These are phyloP conservation scores for Mus musculus DNA, from an alignment of 2,113 vertebrate genomes.

Conservation along the genomic window DNA sequence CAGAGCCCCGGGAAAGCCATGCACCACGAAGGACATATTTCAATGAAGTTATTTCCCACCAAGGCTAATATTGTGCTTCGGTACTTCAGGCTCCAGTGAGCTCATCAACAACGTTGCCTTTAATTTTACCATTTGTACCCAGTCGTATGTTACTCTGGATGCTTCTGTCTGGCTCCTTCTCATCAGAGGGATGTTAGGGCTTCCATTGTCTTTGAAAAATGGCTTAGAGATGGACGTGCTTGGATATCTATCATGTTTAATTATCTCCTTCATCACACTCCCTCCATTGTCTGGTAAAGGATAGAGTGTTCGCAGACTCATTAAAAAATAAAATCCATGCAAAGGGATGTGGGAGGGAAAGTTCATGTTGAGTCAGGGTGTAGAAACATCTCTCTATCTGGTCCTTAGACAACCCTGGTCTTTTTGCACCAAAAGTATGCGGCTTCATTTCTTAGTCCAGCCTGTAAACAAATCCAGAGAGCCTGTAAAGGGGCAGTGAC, in stretches of 20 bases:
- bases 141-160: conserved; percentile 80
- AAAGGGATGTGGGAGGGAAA: conserved; percentile 71
- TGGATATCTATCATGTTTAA: conserved; percentile 86
- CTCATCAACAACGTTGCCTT: conserved; percentile 86
- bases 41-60: conserved; percentile 79
- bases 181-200: conserved; percentile 80
- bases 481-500: background rate
- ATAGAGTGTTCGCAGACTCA: conserved; percentile 81
- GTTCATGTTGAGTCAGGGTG: conserved; percentile 26
- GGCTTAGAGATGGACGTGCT: conserved; percentile 85
- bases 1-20: conserved; percentile 50
- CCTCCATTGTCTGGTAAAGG: conserved; percentile 83
- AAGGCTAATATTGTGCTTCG: conserved; percentile 81
- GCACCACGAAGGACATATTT: conserved; percentile 76
- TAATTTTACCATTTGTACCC: conserved; percentile 82
- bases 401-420: background rate
- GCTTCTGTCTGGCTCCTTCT: conserved; percentile 81
- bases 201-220: conserved; percentile 86
- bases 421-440: background rate
- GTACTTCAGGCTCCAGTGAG: conserved; percentile 78
- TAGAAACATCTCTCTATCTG: background rate
- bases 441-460: background rate
- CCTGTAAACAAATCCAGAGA: background rate
- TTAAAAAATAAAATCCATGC: conserved; percentile 83
- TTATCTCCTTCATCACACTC: conserved; percentile 85